phyloP scores from a whole-genome alignment of 2,888 invertebrate species.

The Chaetoderma sp. region DNA sequence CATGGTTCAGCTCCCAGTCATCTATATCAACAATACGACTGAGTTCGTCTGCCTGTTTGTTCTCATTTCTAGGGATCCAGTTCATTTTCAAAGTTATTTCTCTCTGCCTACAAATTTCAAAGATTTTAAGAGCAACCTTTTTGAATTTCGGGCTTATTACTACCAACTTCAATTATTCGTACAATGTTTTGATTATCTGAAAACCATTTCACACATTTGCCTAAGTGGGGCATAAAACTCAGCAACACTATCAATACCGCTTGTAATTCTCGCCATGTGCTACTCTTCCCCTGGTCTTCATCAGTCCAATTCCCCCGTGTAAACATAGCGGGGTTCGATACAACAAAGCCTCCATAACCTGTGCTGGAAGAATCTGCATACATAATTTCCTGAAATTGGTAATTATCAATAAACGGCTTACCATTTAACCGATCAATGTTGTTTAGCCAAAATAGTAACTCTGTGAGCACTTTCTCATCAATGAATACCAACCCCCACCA shows the following conservation, averaged over 20 bases:
- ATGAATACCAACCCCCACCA: neutral
- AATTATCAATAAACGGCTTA: neutral
- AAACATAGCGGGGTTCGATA: neutral
- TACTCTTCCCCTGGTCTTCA: neutral
- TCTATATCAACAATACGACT: slow-evolving; percentile 10
- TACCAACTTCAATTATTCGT: slow-evolving; percentile 10
- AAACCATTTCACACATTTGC: neutral
- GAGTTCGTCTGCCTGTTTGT: slow-evolving; percentile 7
- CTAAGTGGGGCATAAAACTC: neutral
- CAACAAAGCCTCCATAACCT: neutral
- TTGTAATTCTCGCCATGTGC: slow-evolving; percentile 14
- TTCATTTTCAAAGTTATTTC: neutral
- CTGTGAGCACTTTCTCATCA: neutral
- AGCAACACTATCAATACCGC: slow-evolving; percentile 2
- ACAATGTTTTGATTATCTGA: slow-evolving; percentile 13
- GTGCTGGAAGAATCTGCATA: neutral
- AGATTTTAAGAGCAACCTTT: neutral
- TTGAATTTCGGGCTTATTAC: slow-evolving; percentile 10
- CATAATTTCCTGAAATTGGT: neutral
- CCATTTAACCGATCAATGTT: neutral
- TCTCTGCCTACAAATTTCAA: neutral
- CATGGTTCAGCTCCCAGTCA: neutral
- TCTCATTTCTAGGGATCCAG: slow-evolving; percentile 13
- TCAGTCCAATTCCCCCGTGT: slow-evolving; percentile 4
- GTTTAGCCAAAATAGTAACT: neutral